Percentiles rank a stretch among this genome's conserved stretches.
phyloP scores from a whole-genome alignment of 1,140 invertebrate genomes.

The Pseudomyrmex cubaensis region DNA sequence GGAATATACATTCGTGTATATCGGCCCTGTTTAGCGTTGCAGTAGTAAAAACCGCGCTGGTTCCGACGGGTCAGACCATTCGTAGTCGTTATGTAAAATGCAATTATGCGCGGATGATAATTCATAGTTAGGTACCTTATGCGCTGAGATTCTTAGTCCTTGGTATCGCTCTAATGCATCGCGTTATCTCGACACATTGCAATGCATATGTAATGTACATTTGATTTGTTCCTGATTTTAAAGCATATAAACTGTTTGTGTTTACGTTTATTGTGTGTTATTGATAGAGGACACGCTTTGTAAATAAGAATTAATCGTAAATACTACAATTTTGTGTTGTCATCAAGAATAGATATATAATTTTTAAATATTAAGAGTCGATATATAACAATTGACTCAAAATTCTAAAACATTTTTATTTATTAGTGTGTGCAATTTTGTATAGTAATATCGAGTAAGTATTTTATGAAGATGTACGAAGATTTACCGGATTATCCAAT shows the following conservation, averaged over 20 bases:
- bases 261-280: too few species aligned
- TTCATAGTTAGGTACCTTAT: slow-evolving; percentile 45
- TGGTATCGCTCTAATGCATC: slow-evolving; percentile 25
- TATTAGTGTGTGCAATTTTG: background rate
- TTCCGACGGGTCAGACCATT: slow-evolving; percentile 20
- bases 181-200: background rate
- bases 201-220: background rate
- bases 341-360: too few species aligned
- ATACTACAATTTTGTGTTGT: too few species aligned
- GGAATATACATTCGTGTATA: background rate
- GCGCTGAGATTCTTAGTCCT: background rate
- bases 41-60: slow-evolving; percentile 35
- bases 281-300: too few species aligned
- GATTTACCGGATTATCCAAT: background rate
- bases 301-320: too few species aligned
- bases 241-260: too few species aligned
- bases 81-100: slow-evolving; percentile 48
- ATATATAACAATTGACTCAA: too few species aligned
- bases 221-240: background rate
- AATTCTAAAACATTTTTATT: background rate
- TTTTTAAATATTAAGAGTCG: too few species aligned
- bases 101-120: slow-evolving; percentile 48
- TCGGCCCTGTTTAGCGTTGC: background rate
- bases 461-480: too few species aligned
- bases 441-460: too few species aligned